These are phyloP conservation scores for Astyanax mexicanus DNA, from an alignment of 2,797 vertebrate species.

Conservation along the genomic window DNA sequence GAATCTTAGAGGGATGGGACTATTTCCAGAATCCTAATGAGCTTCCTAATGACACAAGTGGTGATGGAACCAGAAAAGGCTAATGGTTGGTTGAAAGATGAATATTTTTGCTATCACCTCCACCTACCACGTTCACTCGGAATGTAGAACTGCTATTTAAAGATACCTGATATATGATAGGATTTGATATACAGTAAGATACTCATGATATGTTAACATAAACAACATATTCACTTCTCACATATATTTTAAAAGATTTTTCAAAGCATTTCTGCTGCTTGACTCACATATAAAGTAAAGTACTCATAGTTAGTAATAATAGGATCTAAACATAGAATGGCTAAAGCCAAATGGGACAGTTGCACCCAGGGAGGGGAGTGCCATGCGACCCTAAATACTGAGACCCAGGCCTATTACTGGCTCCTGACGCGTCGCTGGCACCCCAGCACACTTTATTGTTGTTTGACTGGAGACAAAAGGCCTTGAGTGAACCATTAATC, in stretches of 20 bases:
- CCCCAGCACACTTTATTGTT: conserved; percentile 56
- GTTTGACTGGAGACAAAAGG: neutral
- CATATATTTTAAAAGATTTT: too few species aligned
- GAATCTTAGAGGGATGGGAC: neutral
- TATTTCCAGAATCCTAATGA: conserved; percentile 31
- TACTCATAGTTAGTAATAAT: conserved; percentile 44
- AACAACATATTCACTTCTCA: neutral
- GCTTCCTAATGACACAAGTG: conserved; percentile 2
- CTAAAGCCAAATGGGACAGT: conserved; percentile 68
- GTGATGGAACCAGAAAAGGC: neutral
- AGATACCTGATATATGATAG: neutral
- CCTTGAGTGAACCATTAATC: neutral
- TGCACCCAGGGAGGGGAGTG: conserved; percentile 56
- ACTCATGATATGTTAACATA: too few species aligned
- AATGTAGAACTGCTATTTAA: neutral
- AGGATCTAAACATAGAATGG: conserved; percentile 65
- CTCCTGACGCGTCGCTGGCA: conserved; percentile 11
- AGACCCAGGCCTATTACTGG: conserved; percentile 58
- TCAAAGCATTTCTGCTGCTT: neutral
- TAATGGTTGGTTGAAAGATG: neutral
- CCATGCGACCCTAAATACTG: conserved; percentile 63
- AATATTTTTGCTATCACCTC: neutral
- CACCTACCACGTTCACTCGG: too few species aligned
- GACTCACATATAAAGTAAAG: neutral
- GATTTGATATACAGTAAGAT: too few species aligned